These are phyloP conservation scores for Bombylius discolor DNA, from an alignment of 2,888 invertebrate species.

Conservation along the genomic window DNA sequence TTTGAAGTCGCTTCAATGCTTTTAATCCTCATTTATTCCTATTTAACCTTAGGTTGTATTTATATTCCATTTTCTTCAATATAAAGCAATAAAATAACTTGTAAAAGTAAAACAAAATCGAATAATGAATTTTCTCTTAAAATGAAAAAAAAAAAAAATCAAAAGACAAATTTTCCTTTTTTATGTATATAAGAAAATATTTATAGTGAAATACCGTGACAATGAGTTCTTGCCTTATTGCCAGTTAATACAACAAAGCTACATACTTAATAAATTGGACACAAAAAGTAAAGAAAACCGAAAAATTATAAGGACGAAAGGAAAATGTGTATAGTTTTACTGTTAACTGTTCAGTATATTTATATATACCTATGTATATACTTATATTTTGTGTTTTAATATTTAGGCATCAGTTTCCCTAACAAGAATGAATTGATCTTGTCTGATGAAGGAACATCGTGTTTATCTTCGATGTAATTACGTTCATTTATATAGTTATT, in stretches of 20 bases:
- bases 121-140: background rate
- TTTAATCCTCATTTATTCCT: slow-evolving; percentile 19
- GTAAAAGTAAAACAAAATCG: background rate
- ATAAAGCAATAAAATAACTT: no score
- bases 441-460: slow-evolving; percentile 12
- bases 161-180: no score
- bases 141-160: background rate
- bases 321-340: no score
- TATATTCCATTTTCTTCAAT: no score
- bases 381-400: no score
- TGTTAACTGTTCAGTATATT: no score
- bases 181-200: background rate
- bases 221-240: background rate
- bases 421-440: slow-evolving; percentile 6
- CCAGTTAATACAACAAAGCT: no score
- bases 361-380: no score
- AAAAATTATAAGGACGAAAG: no score
- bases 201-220: background rate
- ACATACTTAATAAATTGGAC: no score
- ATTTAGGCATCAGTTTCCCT: background rate
- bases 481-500: slow-evolving; percentile 21
- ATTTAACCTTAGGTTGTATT: background rate
- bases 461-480: slow-evolving; percentile 22
- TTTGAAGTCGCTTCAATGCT: slow-evolving; percentile 18
- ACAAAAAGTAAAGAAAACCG: no score